Evolutionary conservation across 2,888 invertebrate genomes (phyloP).

Genomic region (Microctonus hyperodae): DNA sequence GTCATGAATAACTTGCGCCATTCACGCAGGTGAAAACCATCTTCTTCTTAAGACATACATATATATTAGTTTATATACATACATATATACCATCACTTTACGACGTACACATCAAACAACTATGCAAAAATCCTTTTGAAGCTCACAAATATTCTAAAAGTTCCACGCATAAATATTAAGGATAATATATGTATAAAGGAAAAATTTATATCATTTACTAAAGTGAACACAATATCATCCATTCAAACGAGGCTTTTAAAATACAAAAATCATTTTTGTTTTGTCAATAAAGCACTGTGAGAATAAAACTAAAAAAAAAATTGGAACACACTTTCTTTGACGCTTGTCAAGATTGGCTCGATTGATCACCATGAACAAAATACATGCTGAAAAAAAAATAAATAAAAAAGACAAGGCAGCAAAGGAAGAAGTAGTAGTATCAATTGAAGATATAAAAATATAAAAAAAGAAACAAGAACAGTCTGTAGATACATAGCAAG

Average conservation of each 20-base stretch:
- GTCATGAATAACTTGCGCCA: slow-evolving; percentile 1
- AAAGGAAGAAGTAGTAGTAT: neutral
- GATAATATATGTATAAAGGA: no score
- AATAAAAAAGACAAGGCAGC: neutral
- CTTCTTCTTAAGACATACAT: neutral
- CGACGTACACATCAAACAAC: neutral
- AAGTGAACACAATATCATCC: no score
- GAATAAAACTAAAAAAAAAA: neutral
- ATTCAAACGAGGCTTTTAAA: no score
- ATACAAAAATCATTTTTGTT: no score
- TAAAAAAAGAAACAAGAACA: neutral
- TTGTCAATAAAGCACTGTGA: no score
- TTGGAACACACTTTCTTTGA: neutral
- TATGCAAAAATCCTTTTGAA: neutral
- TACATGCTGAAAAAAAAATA: neutral
- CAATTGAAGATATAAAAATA: neutral
- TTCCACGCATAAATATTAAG: neutral
- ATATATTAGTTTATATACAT: neutral
- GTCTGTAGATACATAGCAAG: neutral
- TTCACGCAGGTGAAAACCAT: neutral
- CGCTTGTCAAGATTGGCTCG: neutral
- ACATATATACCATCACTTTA: neutral
- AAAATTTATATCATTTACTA: no score
- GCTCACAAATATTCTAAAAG: neutral
- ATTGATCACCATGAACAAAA: neutral